These are phyloP conservation scores for Ametastegia equiseti DNA, from an alignment of 2,888 invertebrate species.

Conservation along the genomic window DNA sequence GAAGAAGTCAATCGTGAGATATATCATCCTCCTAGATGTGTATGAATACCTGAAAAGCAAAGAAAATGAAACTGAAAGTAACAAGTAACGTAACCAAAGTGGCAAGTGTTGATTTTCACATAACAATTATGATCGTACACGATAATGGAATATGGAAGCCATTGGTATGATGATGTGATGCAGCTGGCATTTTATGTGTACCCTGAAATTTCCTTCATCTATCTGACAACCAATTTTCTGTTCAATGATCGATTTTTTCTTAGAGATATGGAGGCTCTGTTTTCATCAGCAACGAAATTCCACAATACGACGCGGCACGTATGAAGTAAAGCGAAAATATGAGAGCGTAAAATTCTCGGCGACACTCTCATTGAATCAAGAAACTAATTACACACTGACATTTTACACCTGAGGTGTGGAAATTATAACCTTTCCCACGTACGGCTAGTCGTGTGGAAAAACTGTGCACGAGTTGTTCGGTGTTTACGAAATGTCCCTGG, in stretches of 20 bases:
- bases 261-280: not conserved
- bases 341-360: constrained; percentile 19
- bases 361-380: not conserved
- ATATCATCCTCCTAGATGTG: too few relatives aligned
- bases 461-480: not conserved
- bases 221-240: not conserved
- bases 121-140: not conserved
- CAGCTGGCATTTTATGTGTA: not conserved
- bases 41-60: too few relatives aligned
- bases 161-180: not conserved
- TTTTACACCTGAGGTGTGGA: constrained; percentile 21
- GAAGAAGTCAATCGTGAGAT: too few relatives aligned
- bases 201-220: not conserved
- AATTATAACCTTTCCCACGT: constrained; percentile 46
- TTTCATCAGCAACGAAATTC: constrained; percentile 1
- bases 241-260: constrained; percentile 31
- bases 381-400: constrained; percentile 20
- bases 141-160: not conserved
- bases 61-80: too few relatives aligned
- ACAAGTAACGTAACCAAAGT: too few relatives aligned
- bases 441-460: constrained; percentile 12
- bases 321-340: not conserved
- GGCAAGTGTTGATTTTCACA: not conserved
- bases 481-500: not conserved
- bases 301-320: not conserved